phyloP scores from a whole-genome alignment of 2,888 invertebrate genomes.

The Trachelus troglodyta region DNA sequence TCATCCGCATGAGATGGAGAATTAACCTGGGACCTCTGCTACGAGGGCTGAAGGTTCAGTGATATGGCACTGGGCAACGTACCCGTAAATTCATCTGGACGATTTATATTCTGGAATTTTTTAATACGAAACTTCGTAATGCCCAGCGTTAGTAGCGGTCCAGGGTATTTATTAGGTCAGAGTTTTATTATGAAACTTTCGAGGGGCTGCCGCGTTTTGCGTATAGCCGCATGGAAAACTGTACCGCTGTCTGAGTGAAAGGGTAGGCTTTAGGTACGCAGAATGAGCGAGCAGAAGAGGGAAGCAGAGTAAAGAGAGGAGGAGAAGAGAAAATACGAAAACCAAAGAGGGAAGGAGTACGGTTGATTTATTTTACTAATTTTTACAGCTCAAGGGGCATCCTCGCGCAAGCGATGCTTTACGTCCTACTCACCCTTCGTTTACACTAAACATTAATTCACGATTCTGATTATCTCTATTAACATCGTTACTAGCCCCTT shows the following conservation, averaged over 20 bases:
- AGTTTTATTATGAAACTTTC: conserved; percentile 7
- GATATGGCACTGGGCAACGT: neutral
- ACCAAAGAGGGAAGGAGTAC: neutral
- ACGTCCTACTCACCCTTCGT: neutral
- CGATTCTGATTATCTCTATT: neutral
- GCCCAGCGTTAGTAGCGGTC: neutral
- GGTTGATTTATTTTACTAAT: conserved; percentile 3
- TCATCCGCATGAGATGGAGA: neutral
- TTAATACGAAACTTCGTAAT: conserved; percentile 7
- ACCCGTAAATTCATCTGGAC: neutral
- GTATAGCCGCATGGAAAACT: neutral
- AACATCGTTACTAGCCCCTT: neutral
- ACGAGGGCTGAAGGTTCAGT: neutral
- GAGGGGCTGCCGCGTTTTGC: neutral
- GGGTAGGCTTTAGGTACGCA: neutral
- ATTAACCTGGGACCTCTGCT: neutral
- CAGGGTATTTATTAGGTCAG: conserved; percentile 7
- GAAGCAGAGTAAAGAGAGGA: neutral
- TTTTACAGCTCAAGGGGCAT: conserved; percentile 1
- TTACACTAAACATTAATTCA: neutral
- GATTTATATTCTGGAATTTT: conserved; percentile 9
- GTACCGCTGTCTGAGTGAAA: neutral
- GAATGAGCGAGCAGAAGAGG: neutral
- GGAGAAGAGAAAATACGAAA: neutral
- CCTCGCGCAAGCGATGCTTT: neutral